Base-by-base conservation (phyloP, 2,797 vertebrate species). In the Lemur catta region DNA sequence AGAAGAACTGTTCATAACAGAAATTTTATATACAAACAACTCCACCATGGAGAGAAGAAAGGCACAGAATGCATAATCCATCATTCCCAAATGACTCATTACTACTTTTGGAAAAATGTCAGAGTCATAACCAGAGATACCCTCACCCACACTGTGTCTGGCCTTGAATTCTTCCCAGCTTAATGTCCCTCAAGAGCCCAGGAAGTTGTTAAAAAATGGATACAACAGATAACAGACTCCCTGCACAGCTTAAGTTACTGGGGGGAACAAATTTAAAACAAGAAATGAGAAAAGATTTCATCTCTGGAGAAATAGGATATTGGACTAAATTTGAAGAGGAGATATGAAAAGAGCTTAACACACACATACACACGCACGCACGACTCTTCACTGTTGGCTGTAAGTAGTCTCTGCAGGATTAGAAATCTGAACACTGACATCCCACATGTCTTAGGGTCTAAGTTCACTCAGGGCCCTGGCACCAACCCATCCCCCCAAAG, bases 161-260 rank as follows among this genome's bases (percentile, higher is more conserved):
- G 84, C 69, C 89, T 94, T 50, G 82, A 90, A 75, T 41, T 96
- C 95, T 91, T 30, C 48, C 24, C 30, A 43, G 46, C 52, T 91
- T 72, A 80, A 71, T 71, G 85, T 67, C 74, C 41, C 55, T 76
- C 35, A n/a, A 93, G 79, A 93, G 84, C 35, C 57, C 50, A 15
- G 35, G 35, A 93, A 91, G n/a, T 50, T 86, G 52, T n/a, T 75
- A 46, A 72, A 91, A 95, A 93, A 91, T 26, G 41, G 63, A 76
- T 43, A 78, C 75, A 86, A 76, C 28, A 69, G 85, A 69, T 46
- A 88, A 52, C 20, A 52, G 46, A 82, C 55, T 38, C 38, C 12
- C 5, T 61, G 50, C 43, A 75, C n/a, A 82, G 71, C 28, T 85
- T 50, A 76, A 63, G 14, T 88, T 35, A 86, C 38, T 75, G 33